Evolutionary conservation across 2,797 vertebrate genomes (phyloP), one percentile per base, ranked within the genome.

Genomic region (Botia kubotai): DNA sequence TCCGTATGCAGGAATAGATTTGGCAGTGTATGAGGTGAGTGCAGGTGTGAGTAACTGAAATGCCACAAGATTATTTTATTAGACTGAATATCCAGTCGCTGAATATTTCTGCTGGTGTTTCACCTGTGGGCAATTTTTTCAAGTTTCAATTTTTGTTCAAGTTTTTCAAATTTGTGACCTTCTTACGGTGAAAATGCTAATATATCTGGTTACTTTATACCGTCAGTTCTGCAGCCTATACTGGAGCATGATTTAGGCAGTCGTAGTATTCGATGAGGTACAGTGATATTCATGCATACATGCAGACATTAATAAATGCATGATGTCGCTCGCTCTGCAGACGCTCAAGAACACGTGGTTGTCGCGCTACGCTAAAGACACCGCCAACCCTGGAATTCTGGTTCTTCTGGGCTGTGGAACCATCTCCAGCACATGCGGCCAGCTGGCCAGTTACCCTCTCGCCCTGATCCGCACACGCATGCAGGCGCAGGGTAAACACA

Each of bases 1-100:
- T 92, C 98, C 98, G 19, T 99, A 99, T 0, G 98, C 98, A 57
- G 97, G 98, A 72, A 99, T 99, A 81, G 98, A 99, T 89, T 95
- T 99, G 23, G 96, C 96, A 77, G 94, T 98, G 70, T 99, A 99
- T 85, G 98, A 99, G 96, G 98, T 98, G 88, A 90, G 82, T 33
- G 8, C 52, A 23, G 17, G 57, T 14, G 19, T 58, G 11, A 5
- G 4, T 33, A 33, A 33, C 33, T 33, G 33, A 75, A 75, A 58
- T 19, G 16, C 13, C 2, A 39, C 19, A n/a, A 19, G 7, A 21
- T 50, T 78, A 39, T 67, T 16, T 55, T 13, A 52, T 6, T 67
- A 66, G n/a, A 16, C n/a, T 43, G 21, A 16, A 23, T 23, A 23
- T 13, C 29, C 2, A 67, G 50, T 13, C 52, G 19, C 10, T 19